Base-by-base conservation (phyloP, 2,113 vertebrate species). In the Pseudois nayaur region DNA sequence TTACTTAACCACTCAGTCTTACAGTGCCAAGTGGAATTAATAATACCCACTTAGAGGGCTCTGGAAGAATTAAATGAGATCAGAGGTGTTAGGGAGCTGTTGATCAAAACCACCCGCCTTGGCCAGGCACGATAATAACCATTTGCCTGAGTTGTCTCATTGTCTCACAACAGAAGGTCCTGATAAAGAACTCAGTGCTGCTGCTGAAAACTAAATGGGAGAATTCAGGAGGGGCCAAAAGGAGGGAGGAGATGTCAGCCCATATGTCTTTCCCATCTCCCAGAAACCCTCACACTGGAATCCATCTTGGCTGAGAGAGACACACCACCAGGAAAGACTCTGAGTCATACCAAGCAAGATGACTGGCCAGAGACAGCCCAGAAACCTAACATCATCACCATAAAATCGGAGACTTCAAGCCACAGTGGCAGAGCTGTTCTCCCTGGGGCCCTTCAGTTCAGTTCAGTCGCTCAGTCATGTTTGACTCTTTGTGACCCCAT, bases 1-100 rank as follows among this genome's bases (percentile, higher is more conserved):
- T 94, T 48, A 40, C 87, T 85, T 87, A 87, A 76, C 40, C 57
- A 92, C 83, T 95, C 87, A 67, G 57, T 59, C 85, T 95, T 88
- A 85, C 25, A 33, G 5, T 89, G 62, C 57, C 54, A 40, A 89
- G 33, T 95, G 55, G 60, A 92, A 96, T 43, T 50, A 55, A 84
- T 23, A 93, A 64, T 57, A 55, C 23, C 40, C 45, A 55, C 91
- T 82, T 74, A 81, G 62, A 94, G 25, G 50, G 43, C 36, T 92
- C 79, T 25, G 14, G n/a, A 83, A 94, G 76, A 94, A 93, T 87
- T 36, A 54, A 92, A 91, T 59, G 67, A 83, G 48, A 78, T 84
- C 62, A 13, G 10, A 48, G 29, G 78, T 21, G 78, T 52, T 52
- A 81, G 78, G 78, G 45, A 81, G 78, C 29, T 52, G 78, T 52